Evolutionary conservation across 23 tunicate genomes (phyloP).

Genomic region (Styela plicata): DNA sequence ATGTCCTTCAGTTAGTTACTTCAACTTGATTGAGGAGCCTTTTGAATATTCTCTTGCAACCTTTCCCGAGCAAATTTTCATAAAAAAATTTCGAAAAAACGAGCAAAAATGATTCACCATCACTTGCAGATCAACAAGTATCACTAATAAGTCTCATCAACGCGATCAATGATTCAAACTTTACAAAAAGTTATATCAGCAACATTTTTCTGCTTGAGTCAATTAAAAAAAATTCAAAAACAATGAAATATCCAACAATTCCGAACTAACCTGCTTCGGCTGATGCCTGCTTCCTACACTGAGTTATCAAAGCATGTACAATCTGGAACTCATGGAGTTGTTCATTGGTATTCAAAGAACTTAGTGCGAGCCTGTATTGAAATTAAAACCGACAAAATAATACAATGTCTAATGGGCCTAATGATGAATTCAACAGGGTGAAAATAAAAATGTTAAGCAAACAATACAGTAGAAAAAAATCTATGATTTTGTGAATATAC

Average conservation of each 20-base stretch:
- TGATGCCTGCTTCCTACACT: constrained; percentile 47
- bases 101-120: too few species aligned
- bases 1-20: too few species aligned
- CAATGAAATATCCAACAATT: too few species aligned
- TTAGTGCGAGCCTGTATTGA: constrained; percentile 7
- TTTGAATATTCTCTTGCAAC: too few species aligned
- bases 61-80: too few species aligned
- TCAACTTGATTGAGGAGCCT: too few species aligned
- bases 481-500: neutral
- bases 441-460: too few species aligned
- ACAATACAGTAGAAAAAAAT: too few species aligned
- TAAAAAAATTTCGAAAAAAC: too few species aligned
- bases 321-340: constrained; percentile 71
- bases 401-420: too few species aligned
- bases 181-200: neutral
- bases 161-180: neutral
- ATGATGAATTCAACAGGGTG: too few species aligned
- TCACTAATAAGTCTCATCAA: neutral
- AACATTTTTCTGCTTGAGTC: neutral
- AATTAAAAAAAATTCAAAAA: neutral
- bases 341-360: constrained; percentile 9
- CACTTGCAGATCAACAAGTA: too few species aligned
- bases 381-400: neutral
- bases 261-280: neutral
- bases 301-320: constrained; percentile 87